Evolutionary conservation across 1,140 invertebrate genomes (phyloP), one percentile per base, ranked within the genome.

Genomic region (Pararge aegeria): DNA sequence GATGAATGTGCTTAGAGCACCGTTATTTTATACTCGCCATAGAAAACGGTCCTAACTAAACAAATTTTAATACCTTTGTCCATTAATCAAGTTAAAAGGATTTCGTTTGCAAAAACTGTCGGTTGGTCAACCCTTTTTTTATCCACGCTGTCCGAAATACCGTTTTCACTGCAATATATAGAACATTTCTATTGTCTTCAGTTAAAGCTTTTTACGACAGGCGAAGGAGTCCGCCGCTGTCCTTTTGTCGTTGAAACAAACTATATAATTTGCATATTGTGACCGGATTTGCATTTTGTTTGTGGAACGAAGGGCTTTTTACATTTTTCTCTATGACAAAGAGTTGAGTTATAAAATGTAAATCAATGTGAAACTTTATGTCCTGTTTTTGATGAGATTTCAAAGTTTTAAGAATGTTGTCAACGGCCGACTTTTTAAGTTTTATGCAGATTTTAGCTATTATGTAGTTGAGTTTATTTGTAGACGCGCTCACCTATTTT

Each of bases 21-120:
- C 70, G 80, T 83, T 83, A 80, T 49, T 61, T 63, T 54, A 65
- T 49, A 51, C 44, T 24, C 51, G 44, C 59, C 60, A 65, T 51
- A 66, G 56, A 60, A 74, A 63, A 56, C 66, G 50, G 67, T 24
- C 68, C 70, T 68, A 73, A 74, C 60, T 62, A 74, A 73, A 83
- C 56, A 72, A 80, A 79, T 75, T 72, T 83, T 79, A 79, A 84
- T 73, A 46, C 74, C 70, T 75, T 84, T 87, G 80, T 84, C 64
- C 70, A 80, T 79, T 83, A 87, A 87, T 87, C 77, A 83, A 78
- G 68, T 74, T 81, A 83, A 86, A 86, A 66, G 80, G 75, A 78
- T 80, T 83, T 78, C 51, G 53, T 51, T 63, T 21, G 78, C 76
- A 84, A 84, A 81, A 84, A 81, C 73, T 72, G 30, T 60, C 58